These are phyloP conservation scores for Strix aluco DNA, from an alignment of 2,113 vertebrate genomes.

Conservation along the genomic window DNA sequence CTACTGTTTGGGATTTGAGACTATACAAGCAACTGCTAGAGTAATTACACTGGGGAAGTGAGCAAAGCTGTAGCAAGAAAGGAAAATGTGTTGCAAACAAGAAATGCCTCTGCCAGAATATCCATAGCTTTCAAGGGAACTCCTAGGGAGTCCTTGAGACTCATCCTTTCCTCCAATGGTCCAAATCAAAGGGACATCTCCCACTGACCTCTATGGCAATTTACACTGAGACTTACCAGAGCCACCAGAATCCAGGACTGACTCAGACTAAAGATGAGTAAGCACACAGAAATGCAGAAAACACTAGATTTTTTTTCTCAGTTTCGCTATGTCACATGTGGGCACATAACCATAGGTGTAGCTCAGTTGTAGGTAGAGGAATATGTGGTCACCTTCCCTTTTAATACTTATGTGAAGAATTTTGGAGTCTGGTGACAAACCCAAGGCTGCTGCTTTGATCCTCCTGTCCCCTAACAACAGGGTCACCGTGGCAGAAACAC, in stretches of 20 bases:
- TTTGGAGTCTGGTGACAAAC: background rate
- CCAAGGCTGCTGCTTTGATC: conserved; percentile 60
- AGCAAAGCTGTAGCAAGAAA: conserved; percentile 10
- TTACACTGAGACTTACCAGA: background rate
- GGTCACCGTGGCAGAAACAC: background rate
- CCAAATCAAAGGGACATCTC: background rate
- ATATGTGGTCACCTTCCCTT: background rate
- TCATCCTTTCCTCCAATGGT: background rate
- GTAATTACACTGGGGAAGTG: background rate
- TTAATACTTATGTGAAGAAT: background rate
- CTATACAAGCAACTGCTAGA: background rate
- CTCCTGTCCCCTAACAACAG: conserved; percentile 31
- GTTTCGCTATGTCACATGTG: background rate
- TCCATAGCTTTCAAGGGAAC: background rate
- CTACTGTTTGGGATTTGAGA: background rate
- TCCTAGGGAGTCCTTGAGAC: background rate
- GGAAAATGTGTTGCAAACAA: background rate
- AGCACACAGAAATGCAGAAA: background rate
- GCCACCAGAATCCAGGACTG: background rate
- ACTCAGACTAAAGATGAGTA: background rate
- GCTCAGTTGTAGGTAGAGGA: background rate
- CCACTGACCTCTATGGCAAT: background rate
- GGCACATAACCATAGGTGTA: background rate
- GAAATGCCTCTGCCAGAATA: background rate
- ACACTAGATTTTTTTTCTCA: background rate